These are phyloP conservation scores for Leucosticte australis DNA, from an alignment of 2,113 vertebrate genomes.

Conservation along the genomic window DNA sequence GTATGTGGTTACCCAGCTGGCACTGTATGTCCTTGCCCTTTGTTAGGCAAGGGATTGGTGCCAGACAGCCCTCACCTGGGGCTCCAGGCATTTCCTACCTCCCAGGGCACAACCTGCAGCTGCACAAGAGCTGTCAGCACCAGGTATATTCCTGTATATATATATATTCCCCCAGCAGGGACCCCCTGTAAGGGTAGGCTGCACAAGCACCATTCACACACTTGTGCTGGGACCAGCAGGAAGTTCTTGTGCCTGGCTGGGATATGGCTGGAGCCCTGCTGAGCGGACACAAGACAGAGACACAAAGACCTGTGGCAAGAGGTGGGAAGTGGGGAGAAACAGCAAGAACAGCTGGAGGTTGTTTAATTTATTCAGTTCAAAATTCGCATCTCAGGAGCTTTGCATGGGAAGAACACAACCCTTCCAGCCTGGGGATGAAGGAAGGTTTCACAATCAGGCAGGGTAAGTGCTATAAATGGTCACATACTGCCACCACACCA, in stretches of 20 bases:
- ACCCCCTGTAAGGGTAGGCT: not conserved
- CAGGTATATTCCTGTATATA: not conserved
- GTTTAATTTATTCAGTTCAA: not conserved
- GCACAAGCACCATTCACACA: fast-evolving
- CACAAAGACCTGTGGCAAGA: not conserved
- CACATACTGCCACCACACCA: not conserved
- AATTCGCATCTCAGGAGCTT: not conserved
- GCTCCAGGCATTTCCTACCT: not conserved
- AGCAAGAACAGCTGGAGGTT: not conserved
- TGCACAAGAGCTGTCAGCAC: not conserved
- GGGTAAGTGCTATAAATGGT: not conserved
- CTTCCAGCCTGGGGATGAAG: not conserved
- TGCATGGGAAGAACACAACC: not conserved
- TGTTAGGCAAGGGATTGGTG: not conserved
- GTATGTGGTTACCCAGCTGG: not conserved
- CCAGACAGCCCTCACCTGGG: not conserved
- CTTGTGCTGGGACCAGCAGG: not conserved
- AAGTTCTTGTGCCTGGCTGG: not conserved
- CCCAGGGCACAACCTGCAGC: not conserved
- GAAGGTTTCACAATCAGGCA: not conserved
- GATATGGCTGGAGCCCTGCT: not conserved
- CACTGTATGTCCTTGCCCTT: not conserved
- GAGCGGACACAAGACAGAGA: fast-evolving
- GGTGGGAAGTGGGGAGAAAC: not conserved
- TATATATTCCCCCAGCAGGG: not conserved